Evolutionary conservation across 1,140 invertebrate genomes (phyloP), one percentile per base, ranked within the genome.

Genomic region (Lithobius niger): DNA sequence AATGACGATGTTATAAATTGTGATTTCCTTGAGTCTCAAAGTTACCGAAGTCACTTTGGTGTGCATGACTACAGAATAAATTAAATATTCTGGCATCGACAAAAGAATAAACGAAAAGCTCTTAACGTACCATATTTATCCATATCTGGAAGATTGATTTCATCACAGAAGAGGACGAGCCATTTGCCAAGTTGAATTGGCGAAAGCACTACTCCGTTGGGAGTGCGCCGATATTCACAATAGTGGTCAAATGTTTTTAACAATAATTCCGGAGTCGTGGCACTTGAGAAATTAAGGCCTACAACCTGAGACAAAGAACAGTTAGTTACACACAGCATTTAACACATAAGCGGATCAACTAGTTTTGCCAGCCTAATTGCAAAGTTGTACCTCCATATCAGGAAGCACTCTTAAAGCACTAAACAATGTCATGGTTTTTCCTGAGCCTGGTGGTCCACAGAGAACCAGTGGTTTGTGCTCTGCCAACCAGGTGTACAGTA

Each of bases 191-290:
- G 77, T 78, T 97, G 94, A 15, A 92, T 82, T 0, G 96, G 96
- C 0, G 94, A 83, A 1, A 99, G 73, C 1, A 99, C 81, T 25
- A 98, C 83, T 19, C 96, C 96, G 68, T 98, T 99, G 0, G 96
- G 94, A 18, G 93, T 99, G 73, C 78, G 71, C 36, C 91, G 78
- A 69, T 99, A 99, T 74, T 99, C 96, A 72, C 97, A 99, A 69
- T 99, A 99, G 67, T 99, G 97, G 74, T 99, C 96, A 70, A 99
- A 99, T 0, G 96, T 99, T 75, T 98, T 98, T 0, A 99, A 74
- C 43, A 99, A 74, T 19, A 99, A 74, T 73, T 99, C 97, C 0
- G 97, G 97, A 0, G 93, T 97, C 4, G 96, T 99, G 0, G 96
- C 96, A 24, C 93, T 97, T 0, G 95, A 98, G 74, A 99, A 99